Percentiles rank a stretch among this genome's conserved stretches.
Evolutionary conservation across 2,797 vertebrate species (phyloP).

Genomic region (Ceryle rudis): DNA sequence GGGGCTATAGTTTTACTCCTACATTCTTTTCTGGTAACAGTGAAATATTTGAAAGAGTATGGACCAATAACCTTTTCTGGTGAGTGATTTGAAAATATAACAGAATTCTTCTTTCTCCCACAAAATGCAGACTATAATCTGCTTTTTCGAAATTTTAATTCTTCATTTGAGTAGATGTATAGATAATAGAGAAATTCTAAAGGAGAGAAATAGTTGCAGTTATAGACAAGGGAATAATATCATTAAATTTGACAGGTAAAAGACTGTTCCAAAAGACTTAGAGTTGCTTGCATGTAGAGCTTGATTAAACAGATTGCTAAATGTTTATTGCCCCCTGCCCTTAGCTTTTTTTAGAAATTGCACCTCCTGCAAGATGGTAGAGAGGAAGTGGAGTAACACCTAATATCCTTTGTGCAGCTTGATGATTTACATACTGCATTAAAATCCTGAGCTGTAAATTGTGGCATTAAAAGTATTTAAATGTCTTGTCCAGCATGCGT

Average conservation of each 20-base stretch:
- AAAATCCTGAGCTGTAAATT: neutral
- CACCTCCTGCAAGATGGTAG: neutral
- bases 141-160: slow-evolving; percentile 25
- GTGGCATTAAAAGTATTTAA: neutral
- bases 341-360: neutral
- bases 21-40: neutral
- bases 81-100: neutral
- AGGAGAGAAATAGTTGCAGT: neutral
- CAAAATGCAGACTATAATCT: neutral
- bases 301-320: neutral
- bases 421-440: neutral
- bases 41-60: slow-evolving; percentile 14
- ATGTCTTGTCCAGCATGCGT: neutral
- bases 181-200: neutral
- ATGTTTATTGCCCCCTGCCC: neutral
- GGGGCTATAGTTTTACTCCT: neutral
- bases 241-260: neutral
- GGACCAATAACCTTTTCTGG: slow-evolving; percentile 26
- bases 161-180: neutral
- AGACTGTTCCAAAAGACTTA: neutral
- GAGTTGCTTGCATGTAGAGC: neutral
- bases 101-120: neutral
- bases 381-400: neutral
- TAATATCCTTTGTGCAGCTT: neutral
- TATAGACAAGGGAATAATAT: neutral